phyloP scores from a whole-genome alignment of 1,140 invertebrate species.

The Atta colombica region DNA sequence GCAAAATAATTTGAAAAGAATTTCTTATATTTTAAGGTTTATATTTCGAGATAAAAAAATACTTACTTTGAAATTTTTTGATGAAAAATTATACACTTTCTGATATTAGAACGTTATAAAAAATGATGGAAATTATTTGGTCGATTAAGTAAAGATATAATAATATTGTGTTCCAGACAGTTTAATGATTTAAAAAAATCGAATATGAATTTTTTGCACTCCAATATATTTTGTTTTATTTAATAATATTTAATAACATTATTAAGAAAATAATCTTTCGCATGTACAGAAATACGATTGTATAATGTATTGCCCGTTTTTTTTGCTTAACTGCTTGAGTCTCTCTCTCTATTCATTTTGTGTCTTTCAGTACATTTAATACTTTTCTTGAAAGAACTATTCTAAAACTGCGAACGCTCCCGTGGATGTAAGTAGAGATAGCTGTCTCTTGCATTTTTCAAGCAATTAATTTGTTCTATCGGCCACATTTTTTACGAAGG shows the following conservation, averaged over 20 bases:
- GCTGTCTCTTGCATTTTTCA: conserved; percentile 23
- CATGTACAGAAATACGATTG: background rate
- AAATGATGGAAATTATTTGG: background rate
- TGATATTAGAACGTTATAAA: background rate
- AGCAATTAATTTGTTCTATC: conserved; percentile 3
- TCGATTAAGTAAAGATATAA: background rate
- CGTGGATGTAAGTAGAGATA: background rate
- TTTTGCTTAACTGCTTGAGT: conserved; percentile 9
- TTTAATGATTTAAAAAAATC: background rate
- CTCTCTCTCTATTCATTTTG: background rate
- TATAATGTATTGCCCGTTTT: background rate
- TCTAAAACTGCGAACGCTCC: background rate
- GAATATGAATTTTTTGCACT: background rate
- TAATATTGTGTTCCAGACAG: background rate
- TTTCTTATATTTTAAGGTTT: no score
- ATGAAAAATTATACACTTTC: background rate
- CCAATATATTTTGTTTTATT: background rate
- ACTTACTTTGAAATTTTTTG: background rate
- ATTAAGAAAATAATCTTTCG: background rate
- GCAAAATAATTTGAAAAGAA: background rate
- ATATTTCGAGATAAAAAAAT: background rate
- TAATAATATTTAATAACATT: background rate
- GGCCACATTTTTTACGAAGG: conserved; percentile 23
- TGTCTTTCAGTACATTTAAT: conserved; percentile 14
- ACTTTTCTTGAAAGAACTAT: background rate